Percentiles rank a stretch among this genome's conserved stretches.
Conservation (phyloP, 2,113 vertebrate genomes). For the Hylia prasina region DNA sequence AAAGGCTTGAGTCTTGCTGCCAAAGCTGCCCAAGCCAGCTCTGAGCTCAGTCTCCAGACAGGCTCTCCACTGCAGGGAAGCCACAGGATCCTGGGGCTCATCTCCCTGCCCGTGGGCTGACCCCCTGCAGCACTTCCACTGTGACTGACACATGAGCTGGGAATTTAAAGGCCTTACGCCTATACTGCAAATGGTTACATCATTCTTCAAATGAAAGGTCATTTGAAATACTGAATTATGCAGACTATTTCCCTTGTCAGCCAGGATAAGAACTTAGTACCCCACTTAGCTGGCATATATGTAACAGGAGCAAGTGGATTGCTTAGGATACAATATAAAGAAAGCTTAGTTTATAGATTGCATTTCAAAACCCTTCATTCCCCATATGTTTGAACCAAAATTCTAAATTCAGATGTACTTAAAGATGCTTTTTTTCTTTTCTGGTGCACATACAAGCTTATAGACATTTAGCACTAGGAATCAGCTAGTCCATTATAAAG, state of each 20-base stretch:
- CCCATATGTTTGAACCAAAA: neutral
- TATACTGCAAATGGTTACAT: neutral
- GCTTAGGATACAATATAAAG: neutral
- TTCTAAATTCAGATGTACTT: neutral
- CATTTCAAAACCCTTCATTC: neutral
- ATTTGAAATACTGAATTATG: neutral
- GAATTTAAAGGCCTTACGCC: neutral
- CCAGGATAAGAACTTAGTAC: neutral
- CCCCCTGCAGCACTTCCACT: neutral
- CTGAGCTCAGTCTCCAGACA: neutral
- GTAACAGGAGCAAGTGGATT: neutral
- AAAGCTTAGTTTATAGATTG: neutral
- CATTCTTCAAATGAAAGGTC: neutral
- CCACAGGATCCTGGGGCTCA: rapidly evolving
- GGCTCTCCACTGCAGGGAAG: neutral
- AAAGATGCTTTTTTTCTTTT: neutral
- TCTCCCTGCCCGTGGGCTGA: rapidly evolving
- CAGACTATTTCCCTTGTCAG: neutral
- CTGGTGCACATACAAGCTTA: neutral
- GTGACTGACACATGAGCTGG: rapidly evolving
- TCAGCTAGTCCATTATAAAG: neutral
- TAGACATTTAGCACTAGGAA: neutral
- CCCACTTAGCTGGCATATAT: neutral
- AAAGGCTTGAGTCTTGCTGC: neutral
- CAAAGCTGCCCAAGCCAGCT: neutral